phyloP scores from a whole-genome alignment of 2,113 vertebrate genomes.

The Triplophysa siluroides region DNA sequence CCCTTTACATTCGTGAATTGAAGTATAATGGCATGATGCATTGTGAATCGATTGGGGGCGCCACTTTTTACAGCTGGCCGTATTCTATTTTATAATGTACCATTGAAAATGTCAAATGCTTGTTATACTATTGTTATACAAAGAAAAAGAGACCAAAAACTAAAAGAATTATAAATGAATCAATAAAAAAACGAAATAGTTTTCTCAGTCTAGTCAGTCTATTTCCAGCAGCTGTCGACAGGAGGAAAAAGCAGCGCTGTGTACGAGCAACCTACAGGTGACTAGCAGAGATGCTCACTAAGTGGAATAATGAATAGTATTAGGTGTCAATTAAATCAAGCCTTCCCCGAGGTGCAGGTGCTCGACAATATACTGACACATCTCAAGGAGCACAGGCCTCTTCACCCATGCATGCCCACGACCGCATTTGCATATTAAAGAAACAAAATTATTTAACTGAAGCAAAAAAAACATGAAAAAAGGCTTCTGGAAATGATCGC shows the following conservation, averaged over 20 bases:
- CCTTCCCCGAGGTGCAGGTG: conserved; percentile 95
- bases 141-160: neutral
- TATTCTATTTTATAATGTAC: no score
- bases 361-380: conserved; percentile 94
- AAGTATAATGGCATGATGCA: no score
- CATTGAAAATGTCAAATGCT: no score
- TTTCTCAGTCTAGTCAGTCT: conserved; percentile 59
- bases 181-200: neutral
- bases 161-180: neutral
- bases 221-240: conserved; percentile 92
- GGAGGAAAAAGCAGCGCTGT: conserved; percentile 74
- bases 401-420: conserved; percentile 97
- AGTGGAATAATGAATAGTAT: conserved; percentile 99
- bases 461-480: conserved; percentile 71
- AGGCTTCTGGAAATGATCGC: conserved; percentile 94
- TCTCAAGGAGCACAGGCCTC: conserved; percentile 92
- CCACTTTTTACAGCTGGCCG: no score
- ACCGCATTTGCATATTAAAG: conserved; percentile 98
- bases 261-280: conserved; percentile 88
- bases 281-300: conserved; percentile 98
- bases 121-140: neutral
- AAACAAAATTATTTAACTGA: conserved; percentile 99
- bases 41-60: no score
- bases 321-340: conserved; percentile 99
- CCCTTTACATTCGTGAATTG: no score